A percentile compares a stretch with the other conserved stretches of the same genome.
These are phyloP conservation scores for Ostrea denselamellosa DNA, from an alignment of 1,140 invertebrate genomes.

Conservation along the genomic window DNA sequence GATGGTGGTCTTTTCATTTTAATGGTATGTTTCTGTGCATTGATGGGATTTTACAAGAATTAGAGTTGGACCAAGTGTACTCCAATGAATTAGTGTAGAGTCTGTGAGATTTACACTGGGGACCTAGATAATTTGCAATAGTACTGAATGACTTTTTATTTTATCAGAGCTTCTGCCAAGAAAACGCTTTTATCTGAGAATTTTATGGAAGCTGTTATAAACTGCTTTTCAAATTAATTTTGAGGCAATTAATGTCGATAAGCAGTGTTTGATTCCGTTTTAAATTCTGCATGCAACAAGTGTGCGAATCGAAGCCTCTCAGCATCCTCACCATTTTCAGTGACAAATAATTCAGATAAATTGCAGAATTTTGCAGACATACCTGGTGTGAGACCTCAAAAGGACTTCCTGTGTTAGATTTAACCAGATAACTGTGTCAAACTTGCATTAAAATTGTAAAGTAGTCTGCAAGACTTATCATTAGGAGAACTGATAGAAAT, in stretches of 20 bases:
- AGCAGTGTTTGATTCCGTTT: constrained; percentile 18
- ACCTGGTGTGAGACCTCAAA: not conserved
- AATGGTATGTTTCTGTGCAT: too few relatives aligned
- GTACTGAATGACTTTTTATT: not conserved
- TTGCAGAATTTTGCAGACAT: not conserved
- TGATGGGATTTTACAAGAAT: too few relatives aligned
- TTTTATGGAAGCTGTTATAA: constrained; percentile 13
- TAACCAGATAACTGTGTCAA: constrained; percentile 12
- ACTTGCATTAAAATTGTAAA: not conserved
- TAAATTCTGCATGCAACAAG: not conserved
- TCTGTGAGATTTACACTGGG: too few relatives aligned
- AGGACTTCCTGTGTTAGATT: not conserved
- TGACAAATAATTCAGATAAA: constrained; percentile 25
- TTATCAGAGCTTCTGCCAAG: not conserved
- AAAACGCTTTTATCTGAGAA: not conserved
- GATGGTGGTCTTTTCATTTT: not conserved
- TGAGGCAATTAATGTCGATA: constrained; percentile 22
- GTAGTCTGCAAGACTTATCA: constrained; percentile 19
- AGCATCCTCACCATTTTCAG: constrained; percentile 8
- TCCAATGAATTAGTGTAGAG: too few relatives aligned
- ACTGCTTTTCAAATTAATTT: constrained; percentile 29
- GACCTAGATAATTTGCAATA: not conserved
- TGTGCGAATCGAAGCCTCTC: not conserved
- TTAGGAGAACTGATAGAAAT: constrained; percentile 6
- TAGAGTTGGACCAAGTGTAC: too few relatives aligned